These are phyloP conservation scores for Phymatocera aterrima DNA, from an alignment of 2,888 invertebrate genomes.

Conservation along the genomic window DNA sequence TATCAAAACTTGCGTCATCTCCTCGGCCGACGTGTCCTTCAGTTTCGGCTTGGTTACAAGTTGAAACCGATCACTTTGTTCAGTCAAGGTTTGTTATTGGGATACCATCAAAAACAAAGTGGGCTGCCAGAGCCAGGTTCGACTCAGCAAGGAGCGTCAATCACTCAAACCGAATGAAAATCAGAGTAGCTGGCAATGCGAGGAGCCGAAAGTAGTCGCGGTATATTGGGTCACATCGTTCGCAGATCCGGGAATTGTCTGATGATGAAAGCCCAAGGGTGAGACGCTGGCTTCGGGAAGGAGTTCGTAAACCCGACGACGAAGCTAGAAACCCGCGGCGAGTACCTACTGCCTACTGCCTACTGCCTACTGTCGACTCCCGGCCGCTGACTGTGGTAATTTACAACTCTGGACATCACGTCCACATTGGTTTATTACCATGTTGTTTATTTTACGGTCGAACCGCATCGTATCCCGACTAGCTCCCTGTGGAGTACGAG, in stretches of 20 bases:
- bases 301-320: slow-evolving; percentile 34
- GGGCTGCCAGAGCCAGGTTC: neutral
- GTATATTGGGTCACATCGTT: slow-evolving; percentile 8
- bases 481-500: slow-evolving; percentile 29
- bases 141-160: slow-evolving; percentile 25
- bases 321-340: slow-evolving; percentile 21
- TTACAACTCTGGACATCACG: slow-evolving; percentile 69
- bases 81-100: slow-evolving; percentile 19
- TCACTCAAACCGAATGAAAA: slow-evolving; percentile 24
- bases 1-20: neutral
- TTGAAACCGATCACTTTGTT: neutral
- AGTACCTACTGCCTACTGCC: slow-evolving; percentile 16
- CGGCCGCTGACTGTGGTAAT: slow-evolving; percentile 56
- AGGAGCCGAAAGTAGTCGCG: neutral
- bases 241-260: slow-evolving; percentile 26
- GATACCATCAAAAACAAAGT: slow-evolving; percentile 9
- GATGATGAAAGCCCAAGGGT: slow-evolving; percentile 26
- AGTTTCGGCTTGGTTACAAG: neutral
- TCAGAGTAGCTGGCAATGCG: slow-evolving; percentile 1
- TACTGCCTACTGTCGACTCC: slow-evolving; percentile 15
- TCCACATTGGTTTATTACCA: slow-evolving; percentile 64
- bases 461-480: slow-evolving; percentile 27
- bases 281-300: neutral
- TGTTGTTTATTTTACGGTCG: slow-evolving; percentile 61
- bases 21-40: slow-evolving; percentile 12